Evolutionary conservation across 2,888 invertebrate species (phyloP), one percentile per base, ranked within the genome.

Genomic region (Leptinotarsa juncta): DNA sequence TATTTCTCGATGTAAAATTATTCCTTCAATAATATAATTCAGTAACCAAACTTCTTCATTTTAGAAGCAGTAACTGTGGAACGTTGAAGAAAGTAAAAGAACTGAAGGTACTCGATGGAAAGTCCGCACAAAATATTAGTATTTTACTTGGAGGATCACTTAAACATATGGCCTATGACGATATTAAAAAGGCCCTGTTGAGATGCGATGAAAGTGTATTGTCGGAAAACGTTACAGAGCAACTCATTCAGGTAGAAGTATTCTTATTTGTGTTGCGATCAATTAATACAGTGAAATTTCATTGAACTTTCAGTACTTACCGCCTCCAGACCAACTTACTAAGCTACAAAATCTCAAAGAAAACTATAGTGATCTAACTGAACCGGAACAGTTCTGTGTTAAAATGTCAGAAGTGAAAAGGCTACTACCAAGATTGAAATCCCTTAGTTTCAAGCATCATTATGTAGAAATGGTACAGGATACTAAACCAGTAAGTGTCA

Each of bases 371-470:
- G 95, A 96, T 15, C 88, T 97, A 76, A 95, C 95, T 0, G 97
- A 97, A 81, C 97, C 98, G 0, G 99, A 99, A 86, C 97, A 96
- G 87, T 99, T 99, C 88, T 95, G 96, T 68, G 94, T 97, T 0
- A 95, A 95, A 48, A 93, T 98, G 83, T 94, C 96, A 0, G 94
- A 96, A 84, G 93, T 99, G 18, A 97, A 97, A 88, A 90, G 97
- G 12, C 89, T 99, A 12, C 90, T 93, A 74, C 96, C 98, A 0
- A 90, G 98, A 50, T 88, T 99, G 71, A 94, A 96, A 83, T 97
- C 97, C 74, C 90, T 99, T 71, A 94, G 95, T 82, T 98, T 99
- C 88, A 94, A 95, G 87, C 92, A 97, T 82, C 94, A 93, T 79
- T 97, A 97, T 84, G 89, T 92, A 0, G 99, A 99, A 87, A 91